phyloP scores from a whole-genome alignment of 2,113 vertebrate genomes.

The Mustelus asterias region DNA sequence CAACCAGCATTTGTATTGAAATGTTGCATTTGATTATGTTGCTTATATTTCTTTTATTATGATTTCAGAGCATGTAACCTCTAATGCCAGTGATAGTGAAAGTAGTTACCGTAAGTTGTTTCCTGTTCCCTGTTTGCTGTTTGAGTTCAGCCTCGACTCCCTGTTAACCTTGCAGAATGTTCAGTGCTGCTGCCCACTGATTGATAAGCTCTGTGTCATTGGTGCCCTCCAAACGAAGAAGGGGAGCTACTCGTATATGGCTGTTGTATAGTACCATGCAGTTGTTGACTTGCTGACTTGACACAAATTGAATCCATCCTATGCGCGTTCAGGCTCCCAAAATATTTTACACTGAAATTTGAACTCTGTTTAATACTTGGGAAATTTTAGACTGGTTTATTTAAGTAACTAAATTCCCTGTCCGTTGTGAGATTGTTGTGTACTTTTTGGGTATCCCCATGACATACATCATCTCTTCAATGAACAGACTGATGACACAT shows the following conservation, averaged over 20 bases:
- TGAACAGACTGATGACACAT: neutral
- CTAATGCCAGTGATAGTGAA: constrained; percentile 99
- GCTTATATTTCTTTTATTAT: constrained; percentile 73
- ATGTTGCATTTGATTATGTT: constrained; percentile 41
- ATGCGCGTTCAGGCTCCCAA: no score
- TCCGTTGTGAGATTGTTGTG: neutral
- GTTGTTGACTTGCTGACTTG: neutral
- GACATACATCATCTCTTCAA: neutral
- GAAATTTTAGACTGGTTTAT: neutral
- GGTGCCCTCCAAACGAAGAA: no score
- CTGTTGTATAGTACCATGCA: neutral
- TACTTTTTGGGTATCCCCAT: neutral
- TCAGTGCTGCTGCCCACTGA: neutral
- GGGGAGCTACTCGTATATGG: constrained; percentile 14
- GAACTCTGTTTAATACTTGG: neutral
- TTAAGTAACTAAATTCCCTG: neutral
- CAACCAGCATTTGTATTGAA: neutral
- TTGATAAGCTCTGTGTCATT: neutral
- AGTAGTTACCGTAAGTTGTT: constrained; percentile 98
- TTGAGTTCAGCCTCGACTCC: constrained; percentile 36
- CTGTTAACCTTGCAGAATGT: constrained; percentile 8
- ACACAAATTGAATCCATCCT: neutral
- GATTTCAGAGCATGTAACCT: constrained; percentile 94
- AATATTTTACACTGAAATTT: neutral
- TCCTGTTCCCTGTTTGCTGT: constrained; percentile 47